A percentile compares a stretch with the other conserved stretches of the same genome.
These are phyloP conservation scores for Elaphurus davidianus DNA, from an alignment of 2,113 vertebrate species.

Conservation along the genomic window DNA sequence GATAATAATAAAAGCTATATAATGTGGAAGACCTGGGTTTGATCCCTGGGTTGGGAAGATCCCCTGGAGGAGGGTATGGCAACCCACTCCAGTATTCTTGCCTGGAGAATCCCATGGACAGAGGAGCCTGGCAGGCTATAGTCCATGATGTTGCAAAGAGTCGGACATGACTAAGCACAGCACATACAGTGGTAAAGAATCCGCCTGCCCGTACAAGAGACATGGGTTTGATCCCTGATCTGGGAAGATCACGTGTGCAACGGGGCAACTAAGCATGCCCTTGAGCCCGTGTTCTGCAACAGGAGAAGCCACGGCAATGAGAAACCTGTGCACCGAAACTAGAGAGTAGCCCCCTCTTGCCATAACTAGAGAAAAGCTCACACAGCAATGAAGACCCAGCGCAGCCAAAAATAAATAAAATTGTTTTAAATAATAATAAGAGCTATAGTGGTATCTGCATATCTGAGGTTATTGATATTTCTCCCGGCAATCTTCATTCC, in stretches of 20 bases:
- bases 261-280: not conserved
- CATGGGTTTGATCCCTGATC: not conserved
- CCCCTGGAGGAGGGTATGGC: not conserved
- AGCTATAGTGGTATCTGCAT: not conserved
- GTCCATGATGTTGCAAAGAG: not conserved
- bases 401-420: not conserved
- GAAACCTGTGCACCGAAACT: not conserved
- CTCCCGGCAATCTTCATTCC: too few relatives aligned
- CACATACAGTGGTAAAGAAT: not conserved
- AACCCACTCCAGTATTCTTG: not conserved
- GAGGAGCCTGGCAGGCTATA: not conserved
- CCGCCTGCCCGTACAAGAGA: not conserved
- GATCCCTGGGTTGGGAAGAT: not conserved
- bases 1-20: not conserved
- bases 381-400: not conserved
- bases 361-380: not conserved
- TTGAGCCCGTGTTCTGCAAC: not conserved
- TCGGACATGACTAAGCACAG: not conserved
- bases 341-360: not conserved
- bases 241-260: not conserved
- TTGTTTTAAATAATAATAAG: not conserved
- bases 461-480: too few relatives aligned
- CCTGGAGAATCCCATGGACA: not conserved
- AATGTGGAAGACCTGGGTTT: not conserved
- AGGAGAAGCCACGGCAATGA: not conserved